Base-by-base conservation (phyloP, 1,140 invertebrate genomes). In the Carposina sasakii region DNA sequence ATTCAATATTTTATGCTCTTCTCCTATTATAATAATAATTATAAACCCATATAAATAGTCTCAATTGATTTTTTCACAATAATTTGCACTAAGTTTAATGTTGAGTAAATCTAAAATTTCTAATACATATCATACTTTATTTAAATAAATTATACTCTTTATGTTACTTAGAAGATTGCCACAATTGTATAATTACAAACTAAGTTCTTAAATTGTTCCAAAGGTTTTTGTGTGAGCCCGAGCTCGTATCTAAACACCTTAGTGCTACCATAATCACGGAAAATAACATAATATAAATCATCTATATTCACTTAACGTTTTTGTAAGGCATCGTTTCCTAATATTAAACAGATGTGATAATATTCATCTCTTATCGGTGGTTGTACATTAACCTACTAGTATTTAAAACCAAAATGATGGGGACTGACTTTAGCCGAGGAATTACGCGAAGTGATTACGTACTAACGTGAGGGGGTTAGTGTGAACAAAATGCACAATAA, bases 61-160 rank as follows among this genome's bases (percentile, higher is more conserved):
- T 81, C 74, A 76, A 81, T 83, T 75, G 77, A 77, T 83, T 78
- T n/a, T n/a, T 67, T 73, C 78, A 79, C 71, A 79, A 79, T 83
- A 83, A 83, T 83, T 83, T 81, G 79, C 79, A 81, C 77, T 81
- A 79, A 81, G 74, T 81, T 79, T 78, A 81, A 77, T 74, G 69
- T 77, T 76, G 71, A 78, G 75, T 81, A 78, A 83, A 83, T 83
- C 79, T 83, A 83, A 83, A 84, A 81, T 76, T 81, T 81, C 79
- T 79, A 81, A 79, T 84, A 84, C 79, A 84, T 84, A 83, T 76
- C 63, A 79, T 74, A 75, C 60, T 81, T 79, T 75, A 74, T 79
- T 71, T 81, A 79, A 83, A 83, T 81, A 81, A 83, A 83, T 82
- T 81, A 81, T 81, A 75, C 65, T 75, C 76, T 81, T 83, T 83